Evolutionary conservation across 2,797 vertebrate species (phyloP).

Genomic region (Onychomys leucogaster): DNA sequence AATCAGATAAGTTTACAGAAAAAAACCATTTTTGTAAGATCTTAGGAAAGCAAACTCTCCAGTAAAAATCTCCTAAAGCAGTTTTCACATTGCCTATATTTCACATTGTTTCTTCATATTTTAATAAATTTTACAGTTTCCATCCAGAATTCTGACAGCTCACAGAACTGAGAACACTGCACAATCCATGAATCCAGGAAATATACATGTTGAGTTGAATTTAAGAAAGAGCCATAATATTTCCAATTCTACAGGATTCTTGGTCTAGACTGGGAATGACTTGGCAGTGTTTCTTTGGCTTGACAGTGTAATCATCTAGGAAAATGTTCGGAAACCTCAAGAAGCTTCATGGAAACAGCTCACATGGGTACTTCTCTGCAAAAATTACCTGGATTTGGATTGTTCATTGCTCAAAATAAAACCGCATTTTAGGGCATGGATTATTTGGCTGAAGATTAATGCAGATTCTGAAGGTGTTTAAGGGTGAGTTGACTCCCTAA

Average conservation of each 20-base stretch:
- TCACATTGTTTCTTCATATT: background rate
- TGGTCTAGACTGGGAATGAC: background rate
- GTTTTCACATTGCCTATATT: background rate
- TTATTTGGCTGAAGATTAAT: background rate
- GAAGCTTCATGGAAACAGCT: background rate
- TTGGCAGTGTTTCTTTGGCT: background rate
- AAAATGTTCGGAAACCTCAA: background rate
- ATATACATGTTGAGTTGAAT: background rate
- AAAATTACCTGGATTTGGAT: background rate
- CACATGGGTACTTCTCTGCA: background rate
- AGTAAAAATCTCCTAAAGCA: background rate
- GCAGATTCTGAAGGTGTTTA: background rate
- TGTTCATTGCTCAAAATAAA: background rate
- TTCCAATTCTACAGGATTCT: background rate
- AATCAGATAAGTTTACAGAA: constrained; percentile 12
- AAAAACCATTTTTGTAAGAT: background rate
- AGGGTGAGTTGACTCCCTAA: background rate
- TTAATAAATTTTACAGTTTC: background rate
- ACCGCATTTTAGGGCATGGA: background rate
- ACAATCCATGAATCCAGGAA: background rate
- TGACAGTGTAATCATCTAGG: background rate
- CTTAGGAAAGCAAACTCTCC: background rate
- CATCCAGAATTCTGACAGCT: background rate
- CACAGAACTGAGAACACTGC: background rate
- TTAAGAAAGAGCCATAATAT: background rate